Base-by-base conservation (phyloP, 2,113 vertebrate genomes). In the Peromyscus polionotus region DNA sequence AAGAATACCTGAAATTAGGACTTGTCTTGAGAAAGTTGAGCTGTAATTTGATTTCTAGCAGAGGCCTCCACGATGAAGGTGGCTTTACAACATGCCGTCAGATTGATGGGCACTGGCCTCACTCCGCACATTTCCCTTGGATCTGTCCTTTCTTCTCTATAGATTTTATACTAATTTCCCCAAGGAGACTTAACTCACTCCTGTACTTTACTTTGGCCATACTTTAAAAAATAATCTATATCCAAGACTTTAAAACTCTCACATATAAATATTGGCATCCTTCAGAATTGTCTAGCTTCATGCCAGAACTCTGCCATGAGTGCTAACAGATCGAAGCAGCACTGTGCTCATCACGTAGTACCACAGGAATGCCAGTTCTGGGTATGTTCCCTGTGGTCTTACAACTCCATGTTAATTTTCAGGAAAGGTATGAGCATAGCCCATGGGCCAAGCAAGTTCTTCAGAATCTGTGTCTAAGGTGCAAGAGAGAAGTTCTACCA, bases 151-250 rank as follows among this genome's bases (percentile, higher is more conserved):
- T 96, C 36, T 33, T 94, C 57, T 95, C 80, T 70, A 36, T 93
- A 94, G 95, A 97, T 96, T 96, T 95, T 80, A 97, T 89, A 54
- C 57, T 96, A 80, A 87, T 84, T 95, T 96, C 85, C 88, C 95
- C 73, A 42, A 93, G 67, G 90, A 96, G 63, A 76, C 19, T 73
- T 93, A 97, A 95, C 81, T 95, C 85, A 94, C 57, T 95, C 61
- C 20, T 86, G 22, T 68, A 89, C 83, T 94, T 96, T 85, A 89
- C 83, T 94, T 96, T 85, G 88, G 87, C 73, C 16, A 59, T 14
- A 39, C 36, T 91, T 96, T 70, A 93, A 83, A 81, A 83, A 81
- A 61, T 67, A 96, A 91, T 63, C 96, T 93, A 63, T 96, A 94
- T 76, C 16, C 11, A 76, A 93, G 91, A 68, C 31, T 72, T 93